phyloP scores from a whole-genome alignment of 2,113 vertebrate genomes.

The Strix aluco region DNA sequence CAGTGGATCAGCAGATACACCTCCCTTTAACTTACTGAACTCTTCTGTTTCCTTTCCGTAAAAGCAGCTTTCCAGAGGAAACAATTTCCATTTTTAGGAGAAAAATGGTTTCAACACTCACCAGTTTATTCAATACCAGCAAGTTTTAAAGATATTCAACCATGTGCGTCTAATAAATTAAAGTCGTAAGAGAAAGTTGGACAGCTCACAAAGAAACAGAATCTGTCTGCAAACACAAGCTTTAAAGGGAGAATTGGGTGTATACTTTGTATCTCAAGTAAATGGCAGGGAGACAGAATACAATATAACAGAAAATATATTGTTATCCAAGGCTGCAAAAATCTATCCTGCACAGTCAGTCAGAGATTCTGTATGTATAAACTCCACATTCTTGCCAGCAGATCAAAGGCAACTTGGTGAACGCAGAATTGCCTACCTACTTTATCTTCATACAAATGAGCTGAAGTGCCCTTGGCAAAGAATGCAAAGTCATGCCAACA shows the following conservation, averaged over 20 bases:
- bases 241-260: constrained; percentile 29
- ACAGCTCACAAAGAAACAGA: not conserved
- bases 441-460: constrained; percentile 65
- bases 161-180: not conserved
- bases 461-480: constrained; percentile 52
- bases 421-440: constrained; percentile 36
- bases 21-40: not conserved
- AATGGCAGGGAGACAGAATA: not conserved
- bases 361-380: constrained; percentile 12
- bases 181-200: not conserved
- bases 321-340: constrained; percentile 38
- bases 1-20: not conserved
- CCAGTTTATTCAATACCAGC: not conserved
- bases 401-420: constrained; percentile 54
- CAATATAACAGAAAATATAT: not conserved
- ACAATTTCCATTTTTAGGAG: not conserved
- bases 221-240: not conserved
- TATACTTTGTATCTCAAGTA: constrained; percentile 4
- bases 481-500: constrained; percentile 28
- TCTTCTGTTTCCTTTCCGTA: not conserved
- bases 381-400: constrained; percentile 8
- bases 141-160: not conserved
- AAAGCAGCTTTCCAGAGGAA: not conserved
- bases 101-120: not conserved
- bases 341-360: constrained; percentile 5